Evolutionary conservation across 2,888 invertebrate species (phyloP).

Genomic region (Idaea straminata): DNA sequence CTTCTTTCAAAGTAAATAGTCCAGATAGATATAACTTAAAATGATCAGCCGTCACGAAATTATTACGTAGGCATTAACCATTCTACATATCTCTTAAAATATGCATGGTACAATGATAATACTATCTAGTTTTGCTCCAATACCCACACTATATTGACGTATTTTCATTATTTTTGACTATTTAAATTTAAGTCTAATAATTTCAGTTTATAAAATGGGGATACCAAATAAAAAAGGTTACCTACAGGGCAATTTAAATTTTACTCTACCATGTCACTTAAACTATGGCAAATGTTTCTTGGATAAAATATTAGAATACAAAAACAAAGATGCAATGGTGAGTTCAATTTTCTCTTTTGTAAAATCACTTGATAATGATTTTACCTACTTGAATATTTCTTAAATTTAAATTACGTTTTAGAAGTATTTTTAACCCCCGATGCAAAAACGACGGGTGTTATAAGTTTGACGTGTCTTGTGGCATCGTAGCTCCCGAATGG

Average conservation of each 20-base stretch:
- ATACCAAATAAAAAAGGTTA: conserved; percentile 15
- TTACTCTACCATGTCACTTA: conserved; percentile 40
- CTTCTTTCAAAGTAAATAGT: no score
- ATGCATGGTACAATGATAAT: background rate
- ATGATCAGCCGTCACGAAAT: no score
- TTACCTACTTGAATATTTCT: background rate
- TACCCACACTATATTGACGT: background rate
- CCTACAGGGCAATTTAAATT: conserved; percentile 35
- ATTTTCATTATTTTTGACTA: background rate
- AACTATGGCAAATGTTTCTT: conserved; percentile 41
- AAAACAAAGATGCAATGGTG: conserved; percentile 41
- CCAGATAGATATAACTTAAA: no score
- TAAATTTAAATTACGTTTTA: no score
- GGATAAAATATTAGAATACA: conserved; percentile 33
- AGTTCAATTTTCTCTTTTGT: conserved; percentile 20
- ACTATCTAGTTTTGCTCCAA: background rate
- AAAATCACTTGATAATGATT: background rate
- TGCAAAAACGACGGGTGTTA: no score
- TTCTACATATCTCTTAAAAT: no score
- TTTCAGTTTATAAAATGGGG: background rate
- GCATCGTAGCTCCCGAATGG: no score
- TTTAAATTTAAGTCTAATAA: background rate
- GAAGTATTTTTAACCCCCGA: no score
- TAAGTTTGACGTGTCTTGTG: no score
- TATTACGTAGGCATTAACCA: no score